These are phyloP conservation scores for Lochmaea capreae DNA, from an alignment of 2,888 invertebrate genomes.

Conservation along the genomic window DNA sequence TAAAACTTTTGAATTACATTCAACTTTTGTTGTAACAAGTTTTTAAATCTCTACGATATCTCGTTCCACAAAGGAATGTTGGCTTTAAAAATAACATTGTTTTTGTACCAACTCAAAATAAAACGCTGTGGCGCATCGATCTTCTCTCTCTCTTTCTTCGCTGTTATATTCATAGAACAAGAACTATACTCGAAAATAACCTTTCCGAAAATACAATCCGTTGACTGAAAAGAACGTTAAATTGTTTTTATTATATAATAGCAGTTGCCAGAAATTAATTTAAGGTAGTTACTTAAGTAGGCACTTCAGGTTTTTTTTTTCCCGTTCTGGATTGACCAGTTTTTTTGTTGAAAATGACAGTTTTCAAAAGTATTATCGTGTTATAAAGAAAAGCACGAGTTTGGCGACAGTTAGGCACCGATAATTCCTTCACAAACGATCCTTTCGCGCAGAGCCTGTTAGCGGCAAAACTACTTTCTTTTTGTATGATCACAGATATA, in stretches of 20 bases:
- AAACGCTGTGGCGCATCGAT: conserved; percentile 33
- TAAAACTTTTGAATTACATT: background rate
- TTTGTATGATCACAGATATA: too few species aligned
- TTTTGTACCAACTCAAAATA: conserved; percentile 43
- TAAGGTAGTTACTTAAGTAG: conserved; percentile 12
- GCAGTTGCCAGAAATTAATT: conserved; percentile 38
- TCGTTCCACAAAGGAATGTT: conserved; percentile 31
- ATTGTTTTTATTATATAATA: conserved; percentile 48
- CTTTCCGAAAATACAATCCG: conserved; percentile 45
- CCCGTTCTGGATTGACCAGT: background rate
- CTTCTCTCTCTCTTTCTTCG: conserved; percentile 24
- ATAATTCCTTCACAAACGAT: too few species aligned
- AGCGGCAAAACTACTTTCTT: background rate
- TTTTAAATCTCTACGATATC: background rate
- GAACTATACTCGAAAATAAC: conserved; percentile 45
- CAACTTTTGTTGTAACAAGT: background rate
- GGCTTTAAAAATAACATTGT: conserved; percentile 46
- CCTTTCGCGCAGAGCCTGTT: too few species aligned
- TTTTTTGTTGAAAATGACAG: too few species aligned
- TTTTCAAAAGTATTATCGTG: too few species aligned
- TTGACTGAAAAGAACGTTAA: conserved; percentile 46
- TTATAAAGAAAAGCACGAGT: too few species aligned
- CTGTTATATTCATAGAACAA: conserved; percentile 44
- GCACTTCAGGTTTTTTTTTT: conserved; percentile 21
- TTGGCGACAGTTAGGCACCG: too few species aligned